Conservation (phyloP, 2,888 invertebrate genomes). For the Rhagonycha lutea region DNA sequence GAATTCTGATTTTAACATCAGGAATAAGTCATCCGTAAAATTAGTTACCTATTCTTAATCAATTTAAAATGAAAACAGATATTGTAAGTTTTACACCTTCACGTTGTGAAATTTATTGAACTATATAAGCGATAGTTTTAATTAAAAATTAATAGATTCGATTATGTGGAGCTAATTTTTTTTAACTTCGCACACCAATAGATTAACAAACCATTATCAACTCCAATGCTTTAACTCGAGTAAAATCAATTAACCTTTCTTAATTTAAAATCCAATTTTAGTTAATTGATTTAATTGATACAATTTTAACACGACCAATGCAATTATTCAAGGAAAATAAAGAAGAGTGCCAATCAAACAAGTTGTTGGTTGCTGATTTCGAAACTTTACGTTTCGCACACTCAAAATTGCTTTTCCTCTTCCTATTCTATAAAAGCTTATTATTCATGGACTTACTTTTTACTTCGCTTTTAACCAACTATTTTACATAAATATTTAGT, state of each 20-base stretch:
- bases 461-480: conserved; percentile 40
- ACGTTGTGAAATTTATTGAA: neutral
- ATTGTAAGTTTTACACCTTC: neutral
- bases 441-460: conserved; percentile 44
- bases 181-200: neutral
- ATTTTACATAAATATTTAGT: conserved; percentile 45
- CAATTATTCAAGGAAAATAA: conserved; percentile 42
- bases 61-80: conserved; percentile 34
- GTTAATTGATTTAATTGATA: conserved; percentile 38
- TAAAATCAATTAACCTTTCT: conserved; percentile 43
- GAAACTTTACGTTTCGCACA: conserved; percentile 22
- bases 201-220: neutral
- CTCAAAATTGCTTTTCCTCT: conserved; percentile 11
- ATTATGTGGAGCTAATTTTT: neutral
- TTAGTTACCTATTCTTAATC: conserved; percentile 45
- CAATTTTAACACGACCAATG: conserved; percentile 42
- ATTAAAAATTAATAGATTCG: neutral
- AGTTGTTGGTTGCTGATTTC: conserved; percentile 26
- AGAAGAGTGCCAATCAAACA: conserved; percentile 35
- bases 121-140: neutral
- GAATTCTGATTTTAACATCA: conserved; percentile 36
- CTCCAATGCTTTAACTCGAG: conserved; percentile 21
- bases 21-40: conserved; percentile 43
- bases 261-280: conserved; percentile 43
- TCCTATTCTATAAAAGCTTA: conserved; percentile 30